Evolutionary conservation across 2,888 invertebrate species (phyloP).

Genomic region (Drosophila kanekoi): DNA sequence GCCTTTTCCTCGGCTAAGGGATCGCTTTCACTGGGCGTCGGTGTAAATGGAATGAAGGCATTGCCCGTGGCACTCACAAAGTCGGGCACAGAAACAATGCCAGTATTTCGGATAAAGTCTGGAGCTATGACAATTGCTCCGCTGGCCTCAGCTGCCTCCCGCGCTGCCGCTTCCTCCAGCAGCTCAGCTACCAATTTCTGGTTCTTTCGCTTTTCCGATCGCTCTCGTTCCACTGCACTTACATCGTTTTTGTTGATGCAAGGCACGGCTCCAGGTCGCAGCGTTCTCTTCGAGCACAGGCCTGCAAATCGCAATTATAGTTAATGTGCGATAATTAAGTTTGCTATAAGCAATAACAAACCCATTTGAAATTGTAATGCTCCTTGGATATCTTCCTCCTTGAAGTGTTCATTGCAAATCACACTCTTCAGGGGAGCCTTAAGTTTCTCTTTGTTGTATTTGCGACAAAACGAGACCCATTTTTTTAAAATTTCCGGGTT

Average conservation of each 20-base stretch:
- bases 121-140: conserved; percentile 32
- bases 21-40: conserved; percentile 35
- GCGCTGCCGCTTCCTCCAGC: conserved; percentile 51
- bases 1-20: conserved; percentile 41
- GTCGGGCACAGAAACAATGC: conserved; percentile 46
- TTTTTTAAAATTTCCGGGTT: conserved; percentile 35
- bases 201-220: conserved; percentile 50
- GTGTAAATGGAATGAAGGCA: conserved; percentile 34
- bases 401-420: conserved; percentile 65
- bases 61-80: conserved; percentile 50
- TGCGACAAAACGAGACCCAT: conserved; percentile 60
- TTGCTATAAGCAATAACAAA: conserved; percentile 21
- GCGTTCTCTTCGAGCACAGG: conserved; percentile 60
- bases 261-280: conserved; percentile 61
- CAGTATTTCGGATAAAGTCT: conserved; percentile 44
- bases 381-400: conserved; percentile 65
- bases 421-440: conserved; percentile 39
- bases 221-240: conserved; percentile 48
- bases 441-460: conserved; percentile 39
- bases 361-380: conserved; percentile 64
- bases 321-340: neutral
- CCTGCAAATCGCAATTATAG: conserved; percentile 27
- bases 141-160: conserved; percentile 44
- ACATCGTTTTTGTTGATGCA: conserved; percentile 56
- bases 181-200: conserved; percentile 55